A percentile compares a stretch with the other conserved stretches of the same genome.
Conservation (phyloP, 2,113 vertebrate species). For the Cyrtonyx montezumae region DNA sequence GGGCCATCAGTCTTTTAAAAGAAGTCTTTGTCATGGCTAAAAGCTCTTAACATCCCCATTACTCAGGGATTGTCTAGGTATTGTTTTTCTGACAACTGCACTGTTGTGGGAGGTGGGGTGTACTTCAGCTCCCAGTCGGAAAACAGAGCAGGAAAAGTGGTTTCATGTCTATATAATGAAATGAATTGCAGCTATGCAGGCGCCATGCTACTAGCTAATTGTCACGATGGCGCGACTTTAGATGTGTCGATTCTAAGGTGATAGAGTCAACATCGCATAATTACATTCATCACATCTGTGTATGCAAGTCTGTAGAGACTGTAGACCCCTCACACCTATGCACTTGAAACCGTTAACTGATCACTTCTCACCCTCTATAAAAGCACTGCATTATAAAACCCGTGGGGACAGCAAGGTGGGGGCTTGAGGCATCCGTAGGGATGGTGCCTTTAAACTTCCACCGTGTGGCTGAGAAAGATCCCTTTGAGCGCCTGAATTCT, state of each 20-base stretch:
- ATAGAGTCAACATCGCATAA: neutral
- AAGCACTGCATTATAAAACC: neutral
- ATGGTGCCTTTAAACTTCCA: fast-evolving
- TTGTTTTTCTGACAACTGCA: neutral
- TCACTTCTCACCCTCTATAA: neutral
- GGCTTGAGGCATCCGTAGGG: neutral
- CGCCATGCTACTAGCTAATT: neutral
- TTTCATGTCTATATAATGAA: neutral
- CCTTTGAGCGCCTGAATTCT: neutral
- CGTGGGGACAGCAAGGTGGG: neutral
- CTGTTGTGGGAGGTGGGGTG: neutral
- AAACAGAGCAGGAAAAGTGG: neutral
- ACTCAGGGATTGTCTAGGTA: neutral
- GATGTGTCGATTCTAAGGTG: neutral
- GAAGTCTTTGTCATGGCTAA: fast-evolving
- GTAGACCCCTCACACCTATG: neutral
- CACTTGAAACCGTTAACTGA: neutral
- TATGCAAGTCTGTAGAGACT: neutral
- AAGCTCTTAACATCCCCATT: neutral
- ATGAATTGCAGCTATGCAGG: neutral
- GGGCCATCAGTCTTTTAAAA: neutral
- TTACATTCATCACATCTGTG: neutral
- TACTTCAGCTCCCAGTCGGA: neutral
- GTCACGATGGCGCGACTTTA: neutral
- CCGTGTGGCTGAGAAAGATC: neutral